Base-by-base conservation (phyloP, 2,888 invertebrate genomes). In the Yponomeuta sedellus region DNA sequence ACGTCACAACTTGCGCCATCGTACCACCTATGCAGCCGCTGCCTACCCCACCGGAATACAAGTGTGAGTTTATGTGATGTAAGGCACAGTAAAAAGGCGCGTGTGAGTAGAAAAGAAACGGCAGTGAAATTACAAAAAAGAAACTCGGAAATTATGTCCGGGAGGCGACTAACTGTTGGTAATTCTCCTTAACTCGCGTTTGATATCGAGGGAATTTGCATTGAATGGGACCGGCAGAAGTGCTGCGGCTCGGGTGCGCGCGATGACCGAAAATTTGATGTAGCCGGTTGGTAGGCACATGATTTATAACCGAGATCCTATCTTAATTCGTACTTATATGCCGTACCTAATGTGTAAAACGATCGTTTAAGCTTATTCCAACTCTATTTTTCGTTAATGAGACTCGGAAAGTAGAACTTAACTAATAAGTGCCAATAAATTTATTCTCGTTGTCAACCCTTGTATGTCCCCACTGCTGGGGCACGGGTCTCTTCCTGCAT, bases 151-250 rank as follows among this genome's bases (percentile, higher is more conserved):
- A 88, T 88, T 85, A 87, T 89, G 88, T 88, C 82, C 83, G 78
- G 79, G 79, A 86, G 90, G 91, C 88, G 89, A 87, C 90, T 90
- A 90, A 90, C 90, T 85, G 90, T 84, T 82, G 84, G 85, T 90
- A 91, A 90, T 90, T 88, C 86, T 79, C 77, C 81, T 80, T 79
- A 81, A 77, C 83, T 82, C 82, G 85, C 84, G 88, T 88, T 88
- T 88, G 84, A 83, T 87, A 85, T 83, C 83, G 82, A 5, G 83
- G 80, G 80, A 82, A 91, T 91, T 91, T 90, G 90, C 91, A 91
- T 91, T 90, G 83, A 91, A 91, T 91, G 88, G 90, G 76, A 78
- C 81, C 67, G 83, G 39, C 28, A 20, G 28, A 28, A 25, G n/a
- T 52, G 12, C 22, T 64, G 12, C 61, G 20, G 22, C 44, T 52